phyloP scores from a whole-genome alignment of 1,140 invertebrate species.

The Zelostemma sp. region DNA sequence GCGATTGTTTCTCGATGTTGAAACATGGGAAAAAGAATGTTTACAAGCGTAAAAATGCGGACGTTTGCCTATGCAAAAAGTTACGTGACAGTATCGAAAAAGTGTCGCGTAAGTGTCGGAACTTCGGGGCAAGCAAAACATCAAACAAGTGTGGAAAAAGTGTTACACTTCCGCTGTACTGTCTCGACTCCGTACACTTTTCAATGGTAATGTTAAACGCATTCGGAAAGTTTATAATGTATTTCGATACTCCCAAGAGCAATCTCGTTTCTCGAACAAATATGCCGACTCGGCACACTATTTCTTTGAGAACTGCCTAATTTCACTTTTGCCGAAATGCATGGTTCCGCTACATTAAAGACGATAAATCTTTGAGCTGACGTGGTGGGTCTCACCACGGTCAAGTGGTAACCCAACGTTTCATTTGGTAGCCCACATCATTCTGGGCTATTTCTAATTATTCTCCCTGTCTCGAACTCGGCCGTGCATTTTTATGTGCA shows the following conservation, averaged over 20 bases:
- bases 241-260: background rate
- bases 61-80: background rate
- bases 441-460: conserved; percentile 31
- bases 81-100: background rate
- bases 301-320: background rate
- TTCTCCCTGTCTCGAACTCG: conserved; percentile 7
- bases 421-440: conserved; percentile 38
- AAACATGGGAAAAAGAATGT: too few relatives aligned
- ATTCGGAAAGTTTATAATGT: background rate
- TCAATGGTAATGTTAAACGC: background rate
- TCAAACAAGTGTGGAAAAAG: background rate
- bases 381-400: conserved; percentile 50
- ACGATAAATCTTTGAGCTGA: conserved; percentile 46
- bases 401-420: conserved; percentile 45
- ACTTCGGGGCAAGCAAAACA: background rate
- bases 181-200: background rate
- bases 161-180: background rate
- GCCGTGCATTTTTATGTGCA: background rate
- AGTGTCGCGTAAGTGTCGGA: background rate
- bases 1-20: too few relatives aligned
- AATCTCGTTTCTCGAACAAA: background rate
- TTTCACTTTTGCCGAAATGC: conserved; percentile 23
- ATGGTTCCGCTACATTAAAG: conserved; percentile 19
- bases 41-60: background rate
- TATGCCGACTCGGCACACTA: background rate